phyloP scores from a whole-genome alignment of 2,113 vertebrate species.

The Psilopsiagon aymara region DNA sequence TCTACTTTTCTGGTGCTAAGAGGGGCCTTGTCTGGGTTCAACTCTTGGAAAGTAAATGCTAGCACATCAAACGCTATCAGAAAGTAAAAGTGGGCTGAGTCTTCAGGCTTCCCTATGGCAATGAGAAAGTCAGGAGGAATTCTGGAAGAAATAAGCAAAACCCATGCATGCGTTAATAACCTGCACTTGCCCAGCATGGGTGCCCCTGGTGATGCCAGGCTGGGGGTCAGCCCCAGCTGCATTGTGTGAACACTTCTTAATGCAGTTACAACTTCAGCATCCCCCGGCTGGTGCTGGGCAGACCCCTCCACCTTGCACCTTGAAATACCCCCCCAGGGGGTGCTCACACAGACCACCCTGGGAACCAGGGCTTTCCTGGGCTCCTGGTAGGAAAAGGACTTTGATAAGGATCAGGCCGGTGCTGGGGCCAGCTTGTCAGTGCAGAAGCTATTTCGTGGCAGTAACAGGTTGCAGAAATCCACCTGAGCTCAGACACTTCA shows the following conservation, averaged over 20 bases:
- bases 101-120: not conserved
- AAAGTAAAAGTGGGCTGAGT: not conserved
- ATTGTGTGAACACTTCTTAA: not conserved
- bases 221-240: fast-evolving
- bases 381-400: not conserved
- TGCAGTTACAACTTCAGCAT: not conserved
- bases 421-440: not conserved
- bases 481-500: not conserved
- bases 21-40: not conserved
- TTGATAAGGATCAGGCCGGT: not conserved
- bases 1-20: not conserved
- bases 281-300: not conserved
- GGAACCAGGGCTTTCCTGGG: not conserved
- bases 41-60: not conserved
- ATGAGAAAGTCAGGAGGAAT: not conserved
- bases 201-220: not conserved
- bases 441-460: not conserved
- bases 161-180: not conserved
- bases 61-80: not conserved
- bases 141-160: not conserved
- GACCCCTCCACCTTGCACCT: not conserved
- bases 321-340: not conserved
- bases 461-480: not conserved
- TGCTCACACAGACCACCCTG: fast-evolving
- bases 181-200: not conserved